A percentile compares a stretch with the other conserved stretches of the same genome.
These are phyloP conservation scores for Rhincodon typus DNA, from an alignment of 2,797 vertebrate species.

Conservation along the genomic window DNA sequence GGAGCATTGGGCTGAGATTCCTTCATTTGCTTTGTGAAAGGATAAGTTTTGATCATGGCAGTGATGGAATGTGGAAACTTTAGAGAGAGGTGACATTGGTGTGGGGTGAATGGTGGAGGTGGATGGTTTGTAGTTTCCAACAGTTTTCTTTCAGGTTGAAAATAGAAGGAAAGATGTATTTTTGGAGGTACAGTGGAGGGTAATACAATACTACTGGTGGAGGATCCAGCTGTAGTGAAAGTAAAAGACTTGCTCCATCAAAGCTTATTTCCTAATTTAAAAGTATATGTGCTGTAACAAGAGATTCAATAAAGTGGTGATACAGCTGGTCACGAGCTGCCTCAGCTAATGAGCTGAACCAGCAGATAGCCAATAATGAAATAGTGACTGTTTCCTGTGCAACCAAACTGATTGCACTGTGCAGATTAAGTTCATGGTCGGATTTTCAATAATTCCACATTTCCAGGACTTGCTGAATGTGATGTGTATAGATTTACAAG, in stretches of 20 bases:
- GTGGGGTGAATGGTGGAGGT: too few species aligned
- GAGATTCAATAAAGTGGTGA: neutral
- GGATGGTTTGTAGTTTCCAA: neutral
- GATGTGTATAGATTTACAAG: neutral
- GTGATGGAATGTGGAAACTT: neutral
- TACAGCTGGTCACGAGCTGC: neutral
- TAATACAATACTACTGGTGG: neutral
- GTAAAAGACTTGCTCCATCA: neutral
- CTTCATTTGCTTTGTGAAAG: neutral
- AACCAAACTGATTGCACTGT: too few species aligned
- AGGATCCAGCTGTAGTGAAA: neutral
- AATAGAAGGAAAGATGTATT: neutral
- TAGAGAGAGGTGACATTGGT: neutral
- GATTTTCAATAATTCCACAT: neutral
- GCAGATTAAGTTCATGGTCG: too few species aligned
- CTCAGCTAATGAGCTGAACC: neutral
- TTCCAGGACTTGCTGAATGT: neutral
- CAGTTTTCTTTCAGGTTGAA: neutral
- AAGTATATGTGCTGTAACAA: neutral
- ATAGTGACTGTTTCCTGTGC: neutral
- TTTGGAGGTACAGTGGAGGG: neutral
- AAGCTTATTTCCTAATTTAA: neutral
- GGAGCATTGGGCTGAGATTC: neutral
- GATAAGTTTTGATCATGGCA: neutral
- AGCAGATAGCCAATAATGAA: neutral